Conservation (phyloP, 1,140 invertebrate species). For the Drosophila watanabei region DNA sequence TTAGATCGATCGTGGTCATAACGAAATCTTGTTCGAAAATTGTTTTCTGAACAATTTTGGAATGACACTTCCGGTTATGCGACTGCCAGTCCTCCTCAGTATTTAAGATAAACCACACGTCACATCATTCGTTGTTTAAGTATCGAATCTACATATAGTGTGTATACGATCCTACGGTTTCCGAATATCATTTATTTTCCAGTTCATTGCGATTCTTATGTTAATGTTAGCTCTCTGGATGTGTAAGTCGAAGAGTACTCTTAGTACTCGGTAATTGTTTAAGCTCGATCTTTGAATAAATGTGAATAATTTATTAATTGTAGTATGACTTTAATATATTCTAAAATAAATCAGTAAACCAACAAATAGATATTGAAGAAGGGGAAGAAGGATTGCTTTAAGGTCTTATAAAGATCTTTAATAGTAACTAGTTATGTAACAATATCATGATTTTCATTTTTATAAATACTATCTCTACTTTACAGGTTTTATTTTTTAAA, state of each 20-base stretch:
- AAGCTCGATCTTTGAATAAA: constrained; percentile 56
- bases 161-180: constrained; percentile 33
- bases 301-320: constrained; percentile 37
- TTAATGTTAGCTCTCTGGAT: constrained; percentile 35
- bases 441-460: neutral
- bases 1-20: constrained; percentile 44
- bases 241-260: constrained; percentile 5
- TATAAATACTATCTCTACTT: too few relatives aligned
- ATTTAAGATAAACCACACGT: constrained; percentile 43
- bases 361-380: neutral
- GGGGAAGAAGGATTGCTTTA: neutral
- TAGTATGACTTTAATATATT: neutral
- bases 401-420: too few relatives aligned
- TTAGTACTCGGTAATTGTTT: constrained; percentile 26
- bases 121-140: constrained; percentile 40
- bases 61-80: constrained; percentile 66
- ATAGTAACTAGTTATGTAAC: too few relatives aligned
- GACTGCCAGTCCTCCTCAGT: constrained; percentile 59
- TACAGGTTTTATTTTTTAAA: neutral
- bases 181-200: constrained; percentile 22
- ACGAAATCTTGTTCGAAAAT: constrained; percentile 76
- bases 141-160: constrained; percentile 23
- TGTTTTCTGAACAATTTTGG: constrained; percentile 78
- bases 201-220: constrained; percentile 32
- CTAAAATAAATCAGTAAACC: too few relatives aligned